These are phyloP conservation scores for Equus przewalskii DNA, from an alignment of 2,113 vertebrate species.

Conservation along the genomic window DNA sequence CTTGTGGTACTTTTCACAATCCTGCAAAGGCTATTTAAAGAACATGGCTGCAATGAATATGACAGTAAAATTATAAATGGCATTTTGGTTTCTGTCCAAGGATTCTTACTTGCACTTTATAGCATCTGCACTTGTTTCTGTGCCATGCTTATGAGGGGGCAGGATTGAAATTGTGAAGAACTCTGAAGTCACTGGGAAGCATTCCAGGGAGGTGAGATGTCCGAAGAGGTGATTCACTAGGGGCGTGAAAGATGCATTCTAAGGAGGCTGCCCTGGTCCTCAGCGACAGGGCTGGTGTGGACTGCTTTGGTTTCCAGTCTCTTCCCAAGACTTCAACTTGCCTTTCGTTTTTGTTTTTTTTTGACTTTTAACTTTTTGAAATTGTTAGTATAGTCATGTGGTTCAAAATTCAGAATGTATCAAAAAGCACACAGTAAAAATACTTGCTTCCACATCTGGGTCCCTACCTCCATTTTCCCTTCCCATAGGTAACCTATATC, in stretches of 20 bases:
- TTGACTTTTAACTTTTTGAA: not conserved
- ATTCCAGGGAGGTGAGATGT: not conserved
- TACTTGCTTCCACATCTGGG: not conserved
- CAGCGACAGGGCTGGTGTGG: not conserved
- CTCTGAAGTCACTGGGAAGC: not conserved
- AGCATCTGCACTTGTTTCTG: not conserved
- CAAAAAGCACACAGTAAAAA: not conserved
- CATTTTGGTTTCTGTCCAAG: not conserved
- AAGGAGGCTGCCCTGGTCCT: not conserved
- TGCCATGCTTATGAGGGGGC: not conserved
- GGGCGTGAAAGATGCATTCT: no score
- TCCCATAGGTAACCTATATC: not conserved
- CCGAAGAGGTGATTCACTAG: not conserved
- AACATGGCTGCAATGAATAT: not conserved
- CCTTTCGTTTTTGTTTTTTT: not conserved
- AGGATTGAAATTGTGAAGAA: not conserved
- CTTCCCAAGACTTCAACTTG: not conserved
- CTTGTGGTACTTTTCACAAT: not conserved
- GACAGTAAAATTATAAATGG: not conserved
- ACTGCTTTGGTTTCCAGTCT: not conserved
- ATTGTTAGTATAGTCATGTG: not conserved
- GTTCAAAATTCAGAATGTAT: not conserved
- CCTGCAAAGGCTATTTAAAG: not conserved
- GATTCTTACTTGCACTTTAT: rapidly evolving
- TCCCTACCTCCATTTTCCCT: no score